Base-by-base conservation (phyloP, 2,113 vertebrate genomes). In the Peromyscus leucopus region DNA sequence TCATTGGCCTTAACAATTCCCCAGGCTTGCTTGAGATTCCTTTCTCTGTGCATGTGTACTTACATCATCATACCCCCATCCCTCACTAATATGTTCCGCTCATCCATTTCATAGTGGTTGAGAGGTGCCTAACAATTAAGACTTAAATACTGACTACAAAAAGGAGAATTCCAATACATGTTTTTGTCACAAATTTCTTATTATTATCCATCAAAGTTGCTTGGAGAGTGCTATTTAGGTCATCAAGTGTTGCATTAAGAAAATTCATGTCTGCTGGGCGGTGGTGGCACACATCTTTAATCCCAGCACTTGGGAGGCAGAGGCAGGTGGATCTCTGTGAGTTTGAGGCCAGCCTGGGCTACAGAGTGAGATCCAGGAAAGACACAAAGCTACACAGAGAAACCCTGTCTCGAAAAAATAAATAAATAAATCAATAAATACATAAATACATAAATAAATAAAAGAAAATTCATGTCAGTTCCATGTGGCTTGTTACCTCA, bases 161-260 rank as follows among this genome's bases (percentile, higher is more conserved):
- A 80, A 76, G 51, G 82, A 93, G 74, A 90, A 92, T 95, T 96
- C 96, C 51, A 92, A 67, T 80, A 80, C 46, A 46, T n/a, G 11
- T 63, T 89, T 82, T 8, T 15, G 96, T 96, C 46, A 80, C 55
- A 48, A 57, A 90, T 83, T 90, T 84, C 51, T 87, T 79, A 74
- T 83, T 75, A 80, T 84, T 84, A 15, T 42, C 61, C 36, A 69
- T 89, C 28, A 74, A 74, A 33, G 33, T 96, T 93, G 26, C 48
- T 39, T 65, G 63, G 24, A 28, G 55, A 93, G 46, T 24, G 71
- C 36, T 82, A 92, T 61, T 61, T 78, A 89, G 84, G 12, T 16
- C 63, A 71, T 19, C 74, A 36, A 59, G 26, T 84, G n/a, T 59
- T 78, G 26, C 39, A 75, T 36, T 57, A 90, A 84, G 46, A 48